Evolutionary conservation across 2,113 vertebrate species (phyloP), one percentile per base, ranked within the genome.

Genomic region (Thinocorus orbignyianus): DNA sequence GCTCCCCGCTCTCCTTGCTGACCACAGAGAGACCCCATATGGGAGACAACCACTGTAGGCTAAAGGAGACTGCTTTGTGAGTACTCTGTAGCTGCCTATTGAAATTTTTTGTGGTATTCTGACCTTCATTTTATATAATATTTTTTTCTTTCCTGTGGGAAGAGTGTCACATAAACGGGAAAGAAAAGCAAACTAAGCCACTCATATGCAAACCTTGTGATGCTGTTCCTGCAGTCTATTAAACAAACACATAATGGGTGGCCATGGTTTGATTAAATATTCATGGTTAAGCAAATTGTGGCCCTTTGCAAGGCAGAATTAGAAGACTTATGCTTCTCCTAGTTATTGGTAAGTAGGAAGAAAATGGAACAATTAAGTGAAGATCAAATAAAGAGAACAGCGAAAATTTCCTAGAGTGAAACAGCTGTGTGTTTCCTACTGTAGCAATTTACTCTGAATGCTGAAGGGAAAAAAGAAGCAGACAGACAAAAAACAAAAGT

Each of bases 181-280:
- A 96, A 84, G 48, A 65, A 91, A 96, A 96, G 88, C 48, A 91
- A 91, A 79, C 92, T 52, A 84, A 92, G 13, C 76, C 39, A 49
- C 44, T 35, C 80, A 18, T 78, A 71, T 48, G 24, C 60, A 84
- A 94, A 93, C 48, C 33, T 76, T 60, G 44, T 62, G 81, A 73
- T 92, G 35, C 54, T 78, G 52, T 86, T 95, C 61, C 69, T 93
- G 37, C 69, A 89, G 73, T 52, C n/a, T 61, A 26, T 91, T 94
- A 94, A 92, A 51, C 85, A 94, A 96, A 88, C 80, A 78, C 65
- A 24, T 74, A 72, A 64, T 46, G 86, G 77, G 86, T 86, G 76
- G 90, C 41, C 2, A 0, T 76, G 80, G 54, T 71, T 86, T 86
- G 54, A 85, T 93, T 77, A 82, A 91, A 87, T 82, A 88, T 62